A percentile compares a stretch with the other conserved stretches of the same genome.
Conservation (phyloP, 2,113 vertebrate genomes). For the Passer montanus region DNA sequence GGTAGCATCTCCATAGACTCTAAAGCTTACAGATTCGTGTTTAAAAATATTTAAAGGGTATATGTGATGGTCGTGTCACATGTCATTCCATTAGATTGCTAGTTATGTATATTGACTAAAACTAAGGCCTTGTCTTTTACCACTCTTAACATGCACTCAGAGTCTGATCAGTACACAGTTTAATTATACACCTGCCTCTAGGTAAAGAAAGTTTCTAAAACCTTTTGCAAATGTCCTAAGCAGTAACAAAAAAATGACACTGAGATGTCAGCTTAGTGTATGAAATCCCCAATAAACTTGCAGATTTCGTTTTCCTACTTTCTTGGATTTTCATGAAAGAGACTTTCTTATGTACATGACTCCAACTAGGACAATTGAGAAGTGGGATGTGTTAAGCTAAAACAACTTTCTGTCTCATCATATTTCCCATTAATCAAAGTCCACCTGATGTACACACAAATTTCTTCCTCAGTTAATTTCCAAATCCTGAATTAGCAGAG, state of each 20-base stretch:
- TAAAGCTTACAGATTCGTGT: not conserved
- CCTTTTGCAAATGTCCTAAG: not conserved
- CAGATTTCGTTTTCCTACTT: not conserved
- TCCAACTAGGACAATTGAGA: not conserved
- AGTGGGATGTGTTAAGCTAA: not conserved
- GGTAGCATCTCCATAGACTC: not conserved
- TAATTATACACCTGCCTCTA: not conserved
- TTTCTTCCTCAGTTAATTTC: not conserved
- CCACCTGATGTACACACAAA: not conserved
- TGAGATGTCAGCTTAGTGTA: not conserved
- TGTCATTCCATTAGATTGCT: not conserved
- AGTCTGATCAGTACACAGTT: not conserved
- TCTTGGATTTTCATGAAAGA: not conserved
- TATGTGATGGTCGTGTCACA: not conserved
- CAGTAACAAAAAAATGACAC: not conserved
- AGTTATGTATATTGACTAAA: not conserved
- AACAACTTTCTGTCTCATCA: not conserved
- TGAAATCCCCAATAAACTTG: not conserved
- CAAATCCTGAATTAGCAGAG: not conserved
- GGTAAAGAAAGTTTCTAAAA: not conserved
- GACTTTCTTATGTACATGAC: not conserved
- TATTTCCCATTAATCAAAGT: not conserved
- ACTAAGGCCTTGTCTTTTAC: not conserved
- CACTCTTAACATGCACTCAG: not conserved
- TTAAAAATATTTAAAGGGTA: not conserved